phyloP scores from a whole-genome alignment of 2,797 vertebrate species.

The Eutrigla gurnardus region DNA sequence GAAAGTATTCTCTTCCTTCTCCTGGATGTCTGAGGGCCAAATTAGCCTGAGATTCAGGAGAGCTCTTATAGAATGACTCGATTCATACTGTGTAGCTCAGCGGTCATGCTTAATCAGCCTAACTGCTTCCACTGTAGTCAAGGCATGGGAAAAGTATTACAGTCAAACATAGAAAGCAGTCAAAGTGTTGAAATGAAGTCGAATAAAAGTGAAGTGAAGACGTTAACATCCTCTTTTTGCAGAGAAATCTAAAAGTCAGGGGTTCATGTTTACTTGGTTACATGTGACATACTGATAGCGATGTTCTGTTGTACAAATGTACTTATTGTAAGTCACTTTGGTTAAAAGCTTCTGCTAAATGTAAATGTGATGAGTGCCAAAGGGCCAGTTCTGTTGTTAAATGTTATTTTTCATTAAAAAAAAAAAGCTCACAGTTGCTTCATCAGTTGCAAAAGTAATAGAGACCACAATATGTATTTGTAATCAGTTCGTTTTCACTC shows the following conservation, averaged over 20 bases:
- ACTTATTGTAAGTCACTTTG: too few relatives aligned
- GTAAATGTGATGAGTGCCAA: not conserved
- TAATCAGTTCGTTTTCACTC: not conserved
- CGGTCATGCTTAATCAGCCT: conserved; percentile 29
- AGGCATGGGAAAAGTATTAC: not conserved
- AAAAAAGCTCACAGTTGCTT: not conserved
- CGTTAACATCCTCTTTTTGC: not conserved
- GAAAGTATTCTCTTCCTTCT: conserved; percentile 35
- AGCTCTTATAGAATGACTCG: conserved; percentile 40
- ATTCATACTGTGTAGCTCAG: conserved; percentile 54
- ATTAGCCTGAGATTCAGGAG: conserved; percentile 43
- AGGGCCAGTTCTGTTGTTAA: not conserved
- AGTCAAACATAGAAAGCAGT: conserved; percentile 6
- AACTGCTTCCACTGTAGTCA: conserved; percentile 20
- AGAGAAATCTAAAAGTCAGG: not conserved
- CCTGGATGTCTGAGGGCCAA: conserved; percentile 39
- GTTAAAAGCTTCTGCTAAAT: too few relatives aligned
- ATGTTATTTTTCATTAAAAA: not conserved
- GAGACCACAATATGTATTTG: not conserved
- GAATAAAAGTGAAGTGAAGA: conserved; percentile 5
- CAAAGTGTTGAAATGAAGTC: conserved; percentile 17
- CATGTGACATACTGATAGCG: not conserved
- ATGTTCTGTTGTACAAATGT: too few relatives aligned
- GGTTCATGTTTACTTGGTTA: not conserved
- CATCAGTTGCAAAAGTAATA: not conserved